Percentiles rank a stretch among this genome's conserved stretches.
phyloP scores from a whole-genome alignment of 2,797 vertebrate species.

The Mormyrops attenuatus region DNA sequence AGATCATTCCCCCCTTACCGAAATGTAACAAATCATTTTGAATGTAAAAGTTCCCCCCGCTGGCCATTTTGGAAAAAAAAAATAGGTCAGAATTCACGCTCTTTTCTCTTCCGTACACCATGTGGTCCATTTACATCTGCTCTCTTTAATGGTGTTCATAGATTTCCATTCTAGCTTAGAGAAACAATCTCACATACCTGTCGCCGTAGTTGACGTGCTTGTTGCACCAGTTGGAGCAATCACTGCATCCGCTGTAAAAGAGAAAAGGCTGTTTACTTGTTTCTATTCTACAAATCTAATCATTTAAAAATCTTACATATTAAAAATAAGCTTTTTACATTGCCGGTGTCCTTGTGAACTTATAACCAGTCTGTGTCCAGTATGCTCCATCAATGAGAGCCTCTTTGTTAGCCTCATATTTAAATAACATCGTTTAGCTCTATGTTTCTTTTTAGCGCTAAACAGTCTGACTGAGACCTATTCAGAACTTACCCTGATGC shows the following conservation, averaged over 20 bases:
- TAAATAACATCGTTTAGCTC: background rate
- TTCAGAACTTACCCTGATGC: background rate
- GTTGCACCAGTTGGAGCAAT: background rate
- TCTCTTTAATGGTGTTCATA: background rate
- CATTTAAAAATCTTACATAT: background rate
- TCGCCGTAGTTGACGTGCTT: background rate
- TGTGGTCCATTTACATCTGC: background rate
- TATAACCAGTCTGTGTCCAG: background rate
- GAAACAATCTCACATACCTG: background rate
- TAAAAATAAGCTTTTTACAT: background rate
- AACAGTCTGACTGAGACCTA: background rate
- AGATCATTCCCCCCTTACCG: background rate
- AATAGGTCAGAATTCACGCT: background rate
- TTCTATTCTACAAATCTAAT: background rate
- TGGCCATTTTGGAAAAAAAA: background rate
- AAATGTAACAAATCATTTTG: background rate
- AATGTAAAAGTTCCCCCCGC: background rate
- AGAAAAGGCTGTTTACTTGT: background rate
- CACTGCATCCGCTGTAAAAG: background rate
- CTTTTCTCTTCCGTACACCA: background rate
- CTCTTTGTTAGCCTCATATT: background rate
- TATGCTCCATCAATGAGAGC: background rate
- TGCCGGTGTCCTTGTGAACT: background rate
- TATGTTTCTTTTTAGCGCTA: background rate
- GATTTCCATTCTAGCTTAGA: background rate